Percentiles rank a stretch among this genome's conserved stretches.
Conservation (phyloP, 2,888 invertebrate species). For the Ichneumoninae sp. region DNA sequence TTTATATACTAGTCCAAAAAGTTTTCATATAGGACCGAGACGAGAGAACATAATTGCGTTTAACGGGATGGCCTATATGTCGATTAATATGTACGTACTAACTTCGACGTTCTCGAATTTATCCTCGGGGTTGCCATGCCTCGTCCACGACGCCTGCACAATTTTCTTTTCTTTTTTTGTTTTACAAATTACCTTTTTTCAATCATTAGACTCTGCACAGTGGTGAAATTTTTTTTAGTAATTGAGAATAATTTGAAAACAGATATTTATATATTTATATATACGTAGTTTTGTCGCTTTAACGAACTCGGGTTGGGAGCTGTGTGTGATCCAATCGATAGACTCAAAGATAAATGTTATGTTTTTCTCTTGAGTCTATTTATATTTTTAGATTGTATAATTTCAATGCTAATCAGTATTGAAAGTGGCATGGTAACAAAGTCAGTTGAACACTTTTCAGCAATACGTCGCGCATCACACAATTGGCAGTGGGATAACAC, state of each 20-base stretch:
- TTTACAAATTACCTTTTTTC: slow-evolving; percentile 22
- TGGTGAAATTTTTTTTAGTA: background rate
- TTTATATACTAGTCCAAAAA: slow-evolving; percentile 73
- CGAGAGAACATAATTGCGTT: slow-evolving; percentile 46
- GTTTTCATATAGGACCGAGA: slow-evolving; percentile 42
- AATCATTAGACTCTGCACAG: slow-evolving; percentile 18
- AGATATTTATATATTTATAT: background rate
- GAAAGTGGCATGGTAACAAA: slow-evolving; percentile 69
- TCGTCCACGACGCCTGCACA: slow-evolving; percentile 53
- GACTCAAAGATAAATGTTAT: slow-evolving; percentile 26
- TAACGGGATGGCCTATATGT: slow-evolving; percentile 54
- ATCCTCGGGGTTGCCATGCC: slow-evolving; percentile 52
- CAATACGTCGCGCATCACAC: slow-evolving; percentile 66
- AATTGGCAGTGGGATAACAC: slow-evolving; percentile 68
- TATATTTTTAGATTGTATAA: slow-evolving; percentile 43
- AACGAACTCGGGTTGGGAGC: slow-evolving; percentile 65
- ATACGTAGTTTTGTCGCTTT: slow-evolving; percentile 17
- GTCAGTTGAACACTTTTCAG: slow-evolving; percentile 67
- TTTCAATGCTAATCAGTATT: slow-evolving; percentile 59
- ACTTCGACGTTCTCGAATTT: slow-evolving; percentile 54
- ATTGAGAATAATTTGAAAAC: slow-evolving; percentile 12
- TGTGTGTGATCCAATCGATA: slow-evolving; percentile 51
- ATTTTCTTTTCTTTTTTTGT: slow-evolving; percentile 27
- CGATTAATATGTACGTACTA: slow-evolving; percentile 56
- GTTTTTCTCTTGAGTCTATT: slow-evolving; percentile 33